A percentile compares a stretch with the other conserved stretches of the same genome.
These are phyloP conservation scores for Spodoptera picta DNA, from an alignment of 2,888 invertebrate species.

Conservation along the genomic window DNA sequence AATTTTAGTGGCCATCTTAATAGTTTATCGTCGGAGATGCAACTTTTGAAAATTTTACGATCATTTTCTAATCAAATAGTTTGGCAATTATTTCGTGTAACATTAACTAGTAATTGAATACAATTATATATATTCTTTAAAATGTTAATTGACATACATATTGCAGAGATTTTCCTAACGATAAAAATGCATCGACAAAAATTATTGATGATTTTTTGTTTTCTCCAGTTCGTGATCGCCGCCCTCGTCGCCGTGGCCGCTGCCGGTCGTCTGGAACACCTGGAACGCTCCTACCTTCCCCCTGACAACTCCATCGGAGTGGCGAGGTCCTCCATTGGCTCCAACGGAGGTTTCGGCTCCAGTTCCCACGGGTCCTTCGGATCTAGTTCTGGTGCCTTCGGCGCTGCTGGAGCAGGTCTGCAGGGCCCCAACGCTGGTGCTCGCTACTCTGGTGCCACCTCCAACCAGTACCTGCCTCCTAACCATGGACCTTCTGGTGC, in stretches of 20 bases:
- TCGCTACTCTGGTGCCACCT: slow-evolving; percentile 69
- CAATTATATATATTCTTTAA: too few species aligned
- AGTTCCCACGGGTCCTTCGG: slow-evolving; percentile 49
- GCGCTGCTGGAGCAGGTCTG: slow-evolving; percentile 29
- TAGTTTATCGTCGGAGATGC: not conserved
- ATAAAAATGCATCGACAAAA: too few species aligned
- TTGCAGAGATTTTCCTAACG: too few species aligned
- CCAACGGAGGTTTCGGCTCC: slow-evolving; percentile 27
- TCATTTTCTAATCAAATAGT: not conserved
- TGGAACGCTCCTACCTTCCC: slow-evolving; percentile 81
- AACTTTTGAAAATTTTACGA: not conserved
- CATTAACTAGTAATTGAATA: too few species aligned
- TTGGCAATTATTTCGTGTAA: slow-evolving; percentile 9
- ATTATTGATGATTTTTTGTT: not conserved
- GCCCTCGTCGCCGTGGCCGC: slow-evolving; percentile 75
- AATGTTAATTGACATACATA: too few species aligned
- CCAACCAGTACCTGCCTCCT: slow-evolving; percentile 83
- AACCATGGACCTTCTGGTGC: slow-evolving; percentile 67
- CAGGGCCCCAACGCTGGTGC: slow-evolving; percentile 36
- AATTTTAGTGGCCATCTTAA: not conserved
- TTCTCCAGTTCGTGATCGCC: slow-evolving; percentile 76
- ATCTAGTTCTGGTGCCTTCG: slow-evolving; percentile 40
- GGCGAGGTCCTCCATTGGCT: slow-evolving; percentile 39
- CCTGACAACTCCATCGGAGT: slow-evolving; percentile 61
- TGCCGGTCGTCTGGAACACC: slow-evolving; percentile 80